These are phyloP conservation scores for Balaenoptera acutorostrata DNA, from an alignment of 2,113 vertebrate species.

Conservation along the genomic window DNA sequence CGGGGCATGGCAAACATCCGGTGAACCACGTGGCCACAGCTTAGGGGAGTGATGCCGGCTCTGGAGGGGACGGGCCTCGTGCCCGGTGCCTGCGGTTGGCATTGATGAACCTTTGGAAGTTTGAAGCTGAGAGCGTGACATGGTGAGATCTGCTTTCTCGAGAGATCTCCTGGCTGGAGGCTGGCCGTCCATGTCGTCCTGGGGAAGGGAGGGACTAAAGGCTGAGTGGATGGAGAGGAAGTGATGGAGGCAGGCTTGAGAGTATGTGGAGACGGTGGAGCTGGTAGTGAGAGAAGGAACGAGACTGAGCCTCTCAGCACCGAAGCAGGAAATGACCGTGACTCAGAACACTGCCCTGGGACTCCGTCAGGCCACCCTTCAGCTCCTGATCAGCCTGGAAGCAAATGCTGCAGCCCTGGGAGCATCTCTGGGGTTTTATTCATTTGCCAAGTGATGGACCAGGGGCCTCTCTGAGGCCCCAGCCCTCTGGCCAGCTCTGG, in stretches of 20 bases:
- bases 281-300: not conserved
- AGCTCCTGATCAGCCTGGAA: accelerated
- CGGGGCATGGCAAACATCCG: accelerated
- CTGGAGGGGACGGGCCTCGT: accelerated
- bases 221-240: not conserved
- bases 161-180: not conserved
- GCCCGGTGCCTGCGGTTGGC: accelerated
- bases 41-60: not conserved
- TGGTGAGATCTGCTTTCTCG: not conserved
- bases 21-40: not conserved
- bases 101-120: not conserved
- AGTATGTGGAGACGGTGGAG: not conserved
- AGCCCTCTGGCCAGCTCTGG: accelerated
- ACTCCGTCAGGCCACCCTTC: accelerated
- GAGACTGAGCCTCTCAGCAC: accelerated
- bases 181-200: accelerated
- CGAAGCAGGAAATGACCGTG: accelerated
- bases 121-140: not conserved
- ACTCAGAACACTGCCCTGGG: accelerated
- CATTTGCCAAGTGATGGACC: accelerated
- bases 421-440: not conserved
- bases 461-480: not conserved
- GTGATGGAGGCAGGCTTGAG: accelerated
- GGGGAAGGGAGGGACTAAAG: not conserved
- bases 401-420: accelerated